Conservation (phyloP, 2,113 vertebrate species). For the Cebus imitator region DNA sequence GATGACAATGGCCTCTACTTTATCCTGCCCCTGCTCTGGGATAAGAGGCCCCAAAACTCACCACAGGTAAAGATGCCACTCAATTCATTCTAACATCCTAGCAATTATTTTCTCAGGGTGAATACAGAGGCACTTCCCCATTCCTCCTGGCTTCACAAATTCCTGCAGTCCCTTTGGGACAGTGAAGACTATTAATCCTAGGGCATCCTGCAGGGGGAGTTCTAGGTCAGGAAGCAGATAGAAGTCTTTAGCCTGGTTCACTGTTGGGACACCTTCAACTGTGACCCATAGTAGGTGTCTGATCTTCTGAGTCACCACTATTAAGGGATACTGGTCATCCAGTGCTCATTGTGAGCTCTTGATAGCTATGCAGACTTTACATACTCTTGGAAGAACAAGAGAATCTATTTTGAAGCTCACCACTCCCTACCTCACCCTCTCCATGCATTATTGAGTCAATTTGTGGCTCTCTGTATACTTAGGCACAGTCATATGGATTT, state of each 20-base stretch:
- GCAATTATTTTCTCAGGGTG: constrained; percentile 28
- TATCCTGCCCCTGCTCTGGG: not conserved
- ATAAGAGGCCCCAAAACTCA: not conserved
- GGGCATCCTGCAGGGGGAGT: constrained; percentile 17
- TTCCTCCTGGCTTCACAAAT: not conserved
- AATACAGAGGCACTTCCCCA: not conserved
- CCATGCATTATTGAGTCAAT: not conserved
- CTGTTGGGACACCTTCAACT: constrained; percentile 3
- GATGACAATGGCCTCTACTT: not conserved
- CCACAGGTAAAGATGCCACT: not conserved
- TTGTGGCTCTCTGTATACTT: not conserved
- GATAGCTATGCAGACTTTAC: not conserved
- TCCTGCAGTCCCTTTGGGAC: not conserved
- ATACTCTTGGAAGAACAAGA: not conserved
- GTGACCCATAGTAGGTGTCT: not conserved
- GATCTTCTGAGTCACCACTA: constrained; percentile 55
- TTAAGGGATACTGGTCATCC: constrained; percentile 11
- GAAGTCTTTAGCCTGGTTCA: not conserved
- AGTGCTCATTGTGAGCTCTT: constrained; percentile 4
- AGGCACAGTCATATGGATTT: constrained; percentile 8
- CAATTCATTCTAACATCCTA: constrained; percentile 12
- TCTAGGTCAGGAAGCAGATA: constrained; percentile 4
- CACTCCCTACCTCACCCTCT: not conserved
- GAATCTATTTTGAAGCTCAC: constrained; percentile 23
- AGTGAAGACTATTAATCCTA: constrained; percentile 28